phyloP scores from a whole-genome alignment of 2,888 invertebrate species.

The Nezara viridula region DNA sequence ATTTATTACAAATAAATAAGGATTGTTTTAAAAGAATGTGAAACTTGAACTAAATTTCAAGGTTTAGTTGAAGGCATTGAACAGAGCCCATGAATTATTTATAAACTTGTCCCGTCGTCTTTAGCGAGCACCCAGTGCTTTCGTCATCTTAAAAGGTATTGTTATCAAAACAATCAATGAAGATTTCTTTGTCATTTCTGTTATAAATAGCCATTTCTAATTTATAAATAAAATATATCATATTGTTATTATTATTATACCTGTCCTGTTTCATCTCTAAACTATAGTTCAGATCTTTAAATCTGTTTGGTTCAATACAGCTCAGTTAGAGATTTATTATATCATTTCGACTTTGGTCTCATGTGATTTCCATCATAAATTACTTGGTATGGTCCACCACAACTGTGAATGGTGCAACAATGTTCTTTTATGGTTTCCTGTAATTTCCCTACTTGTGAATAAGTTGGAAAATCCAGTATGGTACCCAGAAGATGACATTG shows the following conservation, averaged over 20 bases:
- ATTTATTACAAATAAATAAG: too few relatives aligned
- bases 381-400: neutral
- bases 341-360: neutral
- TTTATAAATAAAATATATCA: neutral
- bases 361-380: neutral
- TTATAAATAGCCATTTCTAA: too few relatives aligned
- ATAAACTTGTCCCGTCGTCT: neutral
- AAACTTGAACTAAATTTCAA: conserved; percentile 3
- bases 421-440: neutral
- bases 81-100: neutral
- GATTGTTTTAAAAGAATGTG: neutral
- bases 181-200: neutral
- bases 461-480: conserved; percentile 21
- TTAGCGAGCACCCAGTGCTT: neutral
- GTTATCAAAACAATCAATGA: neutral
- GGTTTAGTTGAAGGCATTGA: neutral
- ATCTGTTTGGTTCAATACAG: neutral
- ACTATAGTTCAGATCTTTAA: too few relatives aligned
- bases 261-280: too few relatives aligned
- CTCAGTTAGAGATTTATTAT: neutral
- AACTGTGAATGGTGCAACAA: neutral
- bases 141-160: neutral
- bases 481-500: neutral
- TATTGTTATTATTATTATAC: too few relatives aligned
- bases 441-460: conserved; percentile 5